A percentile compares a stretch with the other conserved stretches of the same genome.
These are phyloP conservation scores for Lasiurus borealis DNA, from an alignment of 2,113 vertebrate genomes.

Conservation along the genomic window DNA sequence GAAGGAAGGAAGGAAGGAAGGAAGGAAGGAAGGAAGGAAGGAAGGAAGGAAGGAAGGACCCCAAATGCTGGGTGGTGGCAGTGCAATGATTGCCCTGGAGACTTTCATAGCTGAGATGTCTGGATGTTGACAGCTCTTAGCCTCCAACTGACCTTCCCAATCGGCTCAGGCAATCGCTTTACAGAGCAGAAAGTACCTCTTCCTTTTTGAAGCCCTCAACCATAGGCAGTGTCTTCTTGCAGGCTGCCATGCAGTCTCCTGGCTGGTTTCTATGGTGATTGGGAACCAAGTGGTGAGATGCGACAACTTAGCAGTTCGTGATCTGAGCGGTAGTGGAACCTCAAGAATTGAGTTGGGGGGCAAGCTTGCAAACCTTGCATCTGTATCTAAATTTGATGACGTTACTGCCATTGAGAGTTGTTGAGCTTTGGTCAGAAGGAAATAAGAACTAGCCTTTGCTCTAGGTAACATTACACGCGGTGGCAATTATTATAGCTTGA, in stretches of 20 bases:
- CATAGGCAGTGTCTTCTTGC: not conserved
- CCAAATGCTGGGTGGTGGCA: too few species aligned
- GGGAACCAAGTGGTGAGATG: not conserved
- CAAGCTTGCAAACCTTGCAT: not conserved
- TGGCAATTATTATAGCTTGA: not conserved
- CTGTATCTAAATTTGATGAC: not conserved
- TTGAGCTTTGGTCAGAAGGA: conserved; percentile 1
- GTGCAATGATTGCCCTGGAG: not conserved
- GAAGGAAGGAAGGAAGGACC: too few species aligned
- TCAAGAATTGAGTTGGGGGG: conserved; percentile 22
- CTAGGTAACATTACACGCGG: not conserved
- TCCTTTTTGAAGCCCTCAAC: not conserved
- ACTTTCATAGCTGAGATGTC: not conserved
- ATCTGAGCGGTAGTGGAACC: conserved; percentile 33
- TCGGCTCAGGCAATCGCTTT: not conserved
- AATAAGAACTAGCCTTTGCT: not conserved
- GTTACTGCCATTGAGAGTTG: not conserved
- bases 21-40: too few species aligned
- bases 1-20: too few species aligned
- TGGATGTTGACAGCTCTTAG: not conserved
- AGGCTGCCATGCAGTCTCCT: not conserved
- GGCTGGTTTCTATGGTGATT: not conserved
- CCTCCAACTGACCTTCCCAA: not conserved
- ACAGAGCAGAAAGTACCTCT: too few species aligned
- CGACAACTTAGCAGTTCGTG: conserved; percentile 27